Evolutionary conservation across 2,888 invertebrate species (phyloP), one percentile per base, ranked within the genome.

Genomic region (Rotaria macrura): DNA sequence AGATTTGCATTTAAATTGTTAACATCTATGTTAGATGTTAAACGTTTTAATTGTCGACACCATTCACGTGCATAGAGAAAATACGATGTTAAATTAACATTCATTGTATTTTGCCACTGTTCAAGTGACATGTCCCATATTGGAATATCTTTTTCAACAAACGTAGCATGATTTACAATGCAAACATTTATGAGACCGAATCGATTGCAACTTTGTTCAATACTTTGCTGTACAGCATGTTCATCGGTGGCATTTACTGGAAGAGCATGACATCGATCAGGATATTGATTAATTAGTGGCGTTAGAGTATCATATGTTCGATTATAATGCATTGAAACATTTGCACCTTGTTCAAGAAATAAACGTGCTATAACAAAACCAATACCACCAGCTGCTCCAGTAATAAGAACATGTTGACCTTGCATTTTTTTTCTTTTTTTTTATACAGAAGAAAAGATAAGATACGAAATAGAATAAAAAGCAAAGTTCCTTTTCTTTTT

Each of bases 31-130:
- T 40, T 79, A n/a, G 40, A 2, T 79, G 25, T 79, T 23, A 43
- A 34, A 25, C n/a, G 40, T 43, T n/a, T 43, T n/a, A 79, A 43
- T 79, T 79, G 79, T 43, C 43, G 40, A 79, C 79, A 79, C 79
- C 79, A 79, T 79, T 79, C 79, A n/a, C 79, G 40, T 40, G 79
- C 12, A 79, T 79, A 79, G 3, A 79, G 79, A 43, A 79, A 79
- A 43, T 79, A 79, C 1, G 79, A 43, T 79, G 79, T 79, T 79
- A 79, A 79, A 79, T 79, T 43, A 25, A 79, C 23, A 43, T 79
- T n/a, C 5, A 79, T 0, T 25, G 43, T 79, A 79, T 20, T 2
- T 43, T 79, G 9, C 79, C 79, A 79, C 43, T 79, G 79, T 25
- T 79, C 79, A 43, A 79, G 43, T 43, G 79, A 79, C 79, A 79